phyloP scores from a whole-genome alignment of 2,888 invertebrate species.

The Coleophora flavipennella region DNA sequence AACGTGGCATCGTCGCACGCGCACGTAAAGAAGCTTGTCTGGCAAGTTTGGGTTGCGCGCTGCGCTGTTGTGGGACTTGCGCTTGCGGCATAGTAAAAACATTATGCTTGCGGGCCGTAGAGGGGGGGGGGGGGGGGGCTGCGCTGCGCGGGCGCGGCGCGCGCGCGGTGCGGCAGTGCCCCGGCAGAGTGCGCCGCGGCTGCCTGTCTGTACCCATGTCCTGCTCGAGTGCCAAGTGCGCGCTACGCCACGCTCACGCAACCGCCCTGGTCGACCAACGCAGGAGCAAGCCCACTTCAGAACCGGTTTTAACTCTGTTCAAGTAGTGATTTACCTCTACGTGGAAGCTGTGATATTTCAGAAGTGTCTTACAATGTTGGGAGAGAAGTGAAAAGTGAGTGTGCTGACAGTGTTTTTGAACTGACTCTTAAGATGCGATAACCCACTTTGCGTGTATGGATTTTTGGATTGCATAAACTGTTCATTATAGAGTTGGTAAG shows the following conservation, averaged over 20 bases:
- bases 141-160: slow-evolving; percentile 27
- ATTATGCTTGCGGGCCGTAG: slow-evolving; percentile 16
- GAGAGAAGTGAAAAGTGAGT: slow-evolving; percentile 29
- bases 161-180: slow-evolving; percentile 46
- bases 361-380: slow-evolving; percentile 35
- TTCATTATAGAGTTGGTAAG: slow-evolving; percentile 43
- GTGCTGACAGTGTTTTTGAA: slow-evolving; percentile 26
- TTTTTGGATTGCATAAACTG: slow-evolving; percentile 44
- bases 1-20: slow-evolving; percentile 64
- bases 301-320: slow-evolving; percentile 59
- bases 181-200: slow-evolving; percentile 44
- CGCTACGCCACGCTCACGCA: slow-evolving; percentile 11
- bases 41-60: slow-evolving; percentile 42
- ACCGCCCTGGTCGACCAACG: slow-evolving; percentile 17
- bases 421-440: slow-evolving; percentile 27
- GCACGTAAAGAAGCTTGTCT: slow-evolving; percentile 56
- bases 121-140: slow-evolving; percentile 29
- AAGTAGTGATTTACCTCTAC: slow-evolving; percentile 11
- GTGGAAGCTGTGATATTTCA: slow-evolving; percentile 40
- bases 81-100: no score
- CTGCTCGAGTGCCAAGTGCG: no score
- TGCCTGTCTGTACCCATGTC: slow-evolving; percentile 32
- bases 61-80: slow-evolving; percentile 7
- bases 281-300: slow-evolving; percentile 46
- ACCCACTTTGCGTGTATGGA: slow-evolving; percentile 33